phyloP scores from a whole-genome alignment of 1,140 invertebrate genomes.

The Gryllus bimaculatus region DNA sequence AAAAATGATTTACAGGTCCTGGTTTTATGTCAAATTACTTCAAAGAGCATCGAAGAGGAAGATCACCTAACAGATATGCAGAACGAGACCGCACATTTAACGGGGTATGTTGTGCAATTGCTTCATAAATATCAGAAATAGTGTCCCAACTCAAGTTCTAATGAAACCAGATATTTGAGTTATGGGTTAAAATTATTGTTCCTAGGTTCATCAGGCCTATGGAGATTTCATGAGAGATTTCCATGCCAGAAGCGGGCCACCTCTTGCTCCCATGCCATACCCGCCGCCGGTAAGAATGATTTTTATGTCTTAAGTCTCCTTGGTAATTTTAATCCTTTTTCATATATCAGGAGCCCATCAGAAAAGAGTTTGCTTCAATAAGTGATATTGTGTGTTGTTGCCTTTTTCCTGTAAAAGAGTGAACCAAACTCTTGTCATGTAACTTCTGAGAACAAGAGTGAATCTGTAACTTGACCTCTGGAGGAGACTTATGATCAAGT shows the following conservation, averaged over 20 bases:
- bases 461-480: too few species aligned
- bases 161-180: not conserved
- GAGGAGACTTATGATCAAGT: too few species aligned
- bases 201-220: conserved; percentile 1
- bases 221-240: conserved; percentile 13
- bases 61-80: not conserved
- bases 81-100: not conserved
- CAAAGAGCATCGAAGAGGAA: conserved; percentile 8
- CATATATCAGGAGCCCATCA: too few species aligned
- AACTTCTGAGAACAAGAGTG: too few species aligned
- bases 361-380: too few species aligned
- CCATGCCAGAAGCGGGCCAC: conserved; percentile 3
- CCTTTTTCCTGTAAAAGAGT: too few species aligned
- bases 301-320: not conserved
- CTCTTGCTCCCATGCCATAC: conserved; percentile 8
- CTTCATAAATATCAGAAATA: too few species aligned
- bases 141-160: not conserved
- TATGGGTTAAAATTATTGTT: not conserved
- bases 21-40: not conserved
- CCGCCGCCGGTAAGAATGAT: conserved; percentile 7
- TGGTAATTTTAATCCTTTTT: not conserved
- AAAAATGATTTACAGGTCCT: not conserved
- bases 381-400: too few species aligned
- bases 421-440: too few species aligned
- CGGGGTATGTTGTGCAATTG: not conserved